These are phyloP conservation scores for Hemitrygon akajei DNA, from an alignment of 2,797 vertebrate genomes.

Conservation along the genomic window DNA sequence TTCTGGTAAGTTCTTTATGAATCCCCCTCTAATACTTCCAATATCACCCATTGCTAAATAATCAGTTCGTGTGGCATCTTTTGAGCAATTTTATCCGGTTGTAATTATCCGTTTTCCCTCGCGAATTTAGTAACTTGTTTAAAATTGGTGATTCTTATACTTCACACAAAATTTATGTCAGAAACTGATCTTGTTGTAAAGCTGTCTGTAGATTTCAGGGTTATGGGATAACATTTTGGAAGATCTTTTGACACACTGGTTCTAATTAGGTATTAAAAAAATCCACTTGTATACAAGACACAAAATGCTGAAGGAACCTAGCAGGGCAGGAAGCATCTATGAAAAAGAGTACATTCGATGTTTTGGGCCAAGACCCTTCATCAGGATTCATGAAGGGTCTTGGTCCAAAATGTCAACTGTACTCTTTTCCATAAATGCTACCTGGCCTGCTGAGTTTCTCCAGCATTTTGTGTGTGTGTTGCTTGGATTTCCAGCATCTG, in stretches of 20 bases:
- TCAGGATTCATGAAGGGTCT: too few relatives aligned
- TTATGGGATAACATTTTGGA: neutral
- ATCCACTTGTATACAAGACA: neutral
- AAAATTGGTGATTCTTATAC: neutral
- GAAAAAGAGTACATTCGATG: too few relatives aligned
- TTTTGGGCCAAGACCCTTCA: too few relatives aligned
- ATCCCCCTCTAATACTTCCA: neutral
- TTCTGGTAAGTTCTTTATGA: constrained; percentile 19
- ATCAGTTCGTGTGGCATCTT: neutral
- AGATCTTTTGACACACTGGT: neutral
- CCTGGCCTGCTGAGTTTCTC: too few relatives aligned
- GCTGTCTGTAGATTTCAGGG: neutral
- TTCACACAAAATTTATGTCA: neutral
- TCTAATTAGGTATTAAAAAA: neutral
- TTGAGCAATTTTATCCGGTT: neutral
- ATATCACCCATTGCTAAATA: neutral
- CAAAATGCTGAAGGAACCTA: too few relatives aligned
- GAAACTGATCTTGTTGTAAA: neutral
- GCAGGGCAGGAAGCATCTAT: too few relatives aligned
- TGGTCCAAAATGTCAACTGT: too few relatives aligned
- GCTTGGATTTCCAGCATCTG: too few relatives aligned
- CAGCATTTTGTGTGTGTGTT: too few relatives aligned
- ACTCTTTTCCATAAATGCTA: too few relatives aligned
- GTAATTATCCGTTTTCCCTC: neutral
- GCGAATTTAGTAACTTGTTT: neutral